Evolutionary conservation across 2,888 invertebrate species (phyloP), one percentile per base, ranked within the genome.

Genomic region (Mesorhabditis spiculigera): DNA sequence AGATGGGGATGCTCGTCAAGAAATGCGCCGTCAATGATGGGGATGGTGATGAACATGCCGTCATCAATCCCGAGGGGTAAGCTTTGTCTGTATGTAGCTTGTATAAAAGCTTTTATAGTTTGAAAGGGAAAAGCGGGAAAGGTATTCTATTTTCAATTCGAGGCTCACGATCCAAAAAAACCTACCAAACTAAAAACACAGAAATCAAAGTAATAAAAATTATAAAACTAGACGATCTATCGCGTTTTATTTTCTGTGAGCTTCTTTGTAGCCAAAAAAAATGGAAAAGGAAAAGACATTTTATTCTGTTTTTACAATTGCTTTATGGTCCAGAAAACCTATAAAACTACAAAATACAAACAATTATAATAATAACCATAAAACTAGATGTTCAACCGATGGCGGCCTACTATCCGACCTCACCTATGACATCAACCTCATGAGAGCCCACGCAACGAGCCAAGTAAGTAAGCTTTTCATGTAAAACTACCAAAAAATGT

Each of bases 1-100:
- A 83, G 44, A 81, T 85, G 81, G 84, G 85, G 65, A 85, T 85
- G 79, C 71, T 85, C 58, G 83, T 85, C 63, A 83, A 84, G 72
- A 83, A 81, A 66, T 84, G 83, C 66, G 81, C 80, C 66, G 85
- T 85, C 13, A 85, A 82, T 3, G 82, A 85, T 70, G 85, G 83
- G 4, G 83, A 83, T 62, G 85, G 85, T 0, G 82, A 83, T 65
- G 85, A 85, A 64, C 84, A 81, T 64, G 81, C 80, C 4, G 83
- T 84, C 42, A 78, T 84, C 44, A 82, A 84, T 65, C 73, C 77
- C 66, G 76, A 81, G 45, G 84, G 84, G 78, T 80, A 67, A 62
- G 66, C 6, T 13, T 10, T 5, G 62, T 28, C 28, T 28, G 28
- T 28, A 28, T 28, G 28, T 28, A 28, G 28, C 28, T 28, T 28